Conservation (phyloP, 2,113 vertebrate species). For the Glareola pratincola region DNA sequence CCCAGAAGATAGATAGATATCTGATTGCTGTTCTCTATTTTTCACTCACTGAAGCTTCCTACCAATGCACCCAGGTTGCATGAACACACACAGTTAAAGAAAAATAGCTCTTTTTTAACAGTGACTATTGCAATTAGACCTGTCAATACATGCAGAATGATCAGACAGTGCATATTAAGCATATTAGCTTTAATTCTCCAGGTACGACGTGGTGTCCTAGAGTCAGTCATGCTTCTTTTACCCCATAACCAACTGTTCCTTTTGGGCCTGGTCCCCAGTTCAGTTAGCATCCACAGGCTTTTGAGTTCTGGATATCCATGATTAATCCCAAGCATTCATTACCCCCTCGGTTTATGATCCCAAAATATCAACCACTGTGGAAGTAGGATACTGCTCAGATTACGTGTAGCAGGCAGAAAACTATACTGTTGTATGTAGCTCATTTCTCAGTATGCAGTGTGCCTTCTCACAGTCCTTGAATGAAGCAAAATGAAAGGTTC, state of each 20-base stretch:
- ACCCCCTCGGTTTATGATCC: neutral
- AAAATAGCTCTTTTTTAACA: neutral
- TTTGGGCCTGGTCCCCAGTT: neutral
- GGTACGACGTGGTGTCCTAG: neutral
- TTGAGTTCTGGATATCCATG: neutral
- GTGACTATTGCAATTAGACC: neutral
- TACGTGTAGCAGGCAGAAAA: neutral
- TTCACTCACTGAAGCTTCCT: neutral
- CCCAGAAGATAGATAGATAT: neutral
- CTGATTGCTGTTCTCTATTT: neutral
- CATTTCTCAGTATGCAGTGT: neutral
- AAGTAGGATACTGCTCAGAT: neutral
- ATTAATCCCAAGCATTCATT: neutral
- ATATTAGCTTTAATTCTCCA: neutral
- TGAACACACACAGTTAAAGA: fast-evolving
- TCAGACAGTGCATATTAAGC: neutral
- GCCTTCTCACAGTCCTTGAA: neutral
- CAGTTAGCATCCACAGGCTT: neutral
- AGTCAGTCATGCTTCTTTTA: neutral
- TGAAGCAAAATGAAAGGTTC: neutral
- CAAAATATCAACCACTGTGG: neutral
- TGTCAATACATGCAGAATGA: neutral
- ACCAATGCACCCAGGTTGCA: neutral
- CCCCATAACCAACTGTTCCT: neutral
- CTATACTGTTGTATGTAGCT: neutral